Evolutionary conservation across 2,797 vertebrate genomes (phyloP), one percentile per base, ranked within the genome.

Genomic region (Cygnus olor): DNA sequence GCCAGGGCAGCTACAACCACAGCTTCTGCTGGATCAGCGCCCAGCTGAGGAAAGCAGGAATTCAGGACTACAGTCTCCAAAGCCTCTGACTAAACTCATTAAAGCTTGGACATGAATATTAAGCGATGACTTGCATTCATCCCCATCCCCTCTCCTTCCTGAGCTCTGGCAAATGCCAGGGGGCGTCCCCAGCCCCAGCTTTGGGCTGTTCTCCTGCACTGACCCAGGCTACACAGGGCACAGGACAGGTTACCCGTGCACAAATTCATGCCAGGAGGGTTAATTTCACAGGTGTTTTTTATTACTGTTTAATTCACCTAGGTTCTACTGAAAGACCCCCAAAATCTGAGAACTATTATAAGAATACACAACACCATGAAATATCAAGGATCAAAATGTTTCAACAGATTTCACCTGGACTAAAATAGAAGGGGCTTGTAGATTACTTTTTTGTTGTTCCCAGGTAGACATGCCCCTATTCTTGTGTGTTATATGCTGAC

Each of bases 1-100:
- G 90, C 89, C 93, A 96, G 91, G 85, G 69, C 82, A 93, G 80
- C 90, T 91, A 84, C 73, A 94, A 51, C 73, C 68, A 64, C 89
- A 90, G 56, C 66, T 93, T 90, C 93, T 90, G 38, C 80, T 80
- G 79, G 91, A 95, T 85, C 65, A 10, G 45, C 24, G 93, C 90
- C 93, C 89, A 82, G 22, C 57, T 80, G 53, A 83, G 88, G 42
- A 65, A 85, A 88, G 80, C 78, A 89, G 81, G 54, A 96, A 88
- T 89, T 85, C 80, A 74, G 65, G 69, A 74, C 81, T 80, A 18
- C 0, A 0, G 76, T 79, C 76, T 95, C 85, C 76, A 85, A 89
- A 63, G 80, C 51, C 79, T 88, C 89, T 92, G 69, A 83, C 69
- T 92, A 70, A 78, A 42, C 66, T 94, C 44, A 45, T 93, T 95